Base-by-base conservation (phyloP, 1,140 invertebrate genomes). In the Calosoma granatense region DNA sequence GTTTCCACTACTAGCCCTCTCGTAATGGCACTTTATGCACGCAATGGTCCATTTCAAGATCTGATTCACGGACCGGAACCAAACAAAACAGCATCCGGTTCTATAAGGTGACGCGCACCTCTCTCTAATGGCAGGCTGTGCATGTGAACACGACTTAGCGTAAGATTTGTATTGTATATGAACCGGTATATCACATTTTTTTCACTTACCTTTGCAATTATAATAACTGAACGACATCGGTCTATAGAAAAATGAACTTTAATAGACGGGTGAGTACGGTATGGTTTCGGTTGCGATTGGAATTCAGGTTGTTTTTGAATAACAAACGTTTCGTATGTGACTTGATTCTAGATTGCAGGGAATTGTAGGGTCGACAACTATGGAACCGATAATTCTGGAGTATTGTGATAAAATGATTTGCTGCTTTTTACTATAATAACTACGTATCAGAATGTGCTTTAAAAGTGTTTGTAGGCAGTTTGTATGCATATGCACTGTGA, bases 71-170 rank as follows among this genome's bases (percentile, higher is more conserved):
- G 17, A 47, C 41, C 41, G 41, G 41, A 47, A 47, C 41, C 41
- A 47, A 47, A 47, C 41, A 47, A 47, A 47, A 47, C 41, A 47
- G 41, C 41, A 47, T 47, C 41, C 41, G 41, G 41, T 47, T 47
- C n/a, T 47, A 4, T 30, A 30, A 6, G 26, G 26, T 30, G 26
- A 30, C 26, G 26, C 26, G 26, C 26, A 30, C 17, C 9, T 47
- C 9, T 47, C 41, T 3, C 9, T 47, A 47, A 47, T 47, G 41
- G 41, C 41, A 17, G 41, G 41, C 41, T 47, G 6, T 47, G 4
- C 41, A 47, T 47, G 41, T 47, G 41, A 47, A 17, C 41, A 12
- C 15, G 17, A 17, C 41, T 36, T 36, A 9, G 6, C 4, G 41
- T 47, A 47, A 47, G 41, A 6, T 11, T 47, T 47, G 41, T 47